Conservation (phyloP, 2,888 invertebrate genomes). For the Napeogenes sylphis region DNA sequence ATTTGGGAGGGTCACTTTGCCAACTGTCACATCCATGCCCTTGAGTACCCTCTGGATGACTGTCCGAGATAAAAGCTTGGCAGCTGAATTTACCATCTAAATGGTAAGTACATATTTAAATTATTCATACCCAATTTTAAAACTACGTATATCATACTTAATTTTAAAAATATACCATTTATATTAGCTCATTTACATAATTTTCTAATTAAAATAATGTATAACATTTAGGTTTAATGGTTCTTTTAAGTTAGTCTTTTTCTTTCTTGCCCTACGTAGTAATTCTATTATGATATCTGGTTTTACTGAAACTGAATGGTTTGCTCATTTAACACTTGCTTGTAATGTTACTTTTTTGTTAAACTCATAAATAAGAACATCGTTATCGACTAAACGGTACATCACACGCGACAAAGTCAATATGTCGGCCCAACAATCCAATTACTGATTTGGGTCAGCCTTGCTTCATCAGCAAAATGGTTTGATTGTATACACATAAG, state of each 20-base stretch:
- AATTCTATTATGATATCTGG: too few species aligned
- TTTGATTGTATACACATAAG: background rate
- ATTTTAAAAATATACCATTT: too few species aligned
- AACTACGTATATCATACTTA: too few species aligned
- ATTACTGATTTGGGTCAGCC: slow-evolving; percentile 5
- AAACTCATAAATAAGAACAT: background rate
- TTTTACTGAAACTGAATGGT: too few species aligned
- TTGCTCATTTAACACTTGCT: too few species aligned
- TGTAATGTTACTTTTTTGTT: background rate
- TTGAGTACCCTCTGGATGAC: slow-evolving; percentile 53
- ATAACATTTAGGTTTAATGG: background rate
- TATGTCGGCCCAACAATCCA: slow-evolving; percentile 5
- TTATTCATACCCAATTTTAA: background rate
- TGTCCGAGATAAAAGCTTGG: slow-evolving; percentile 49
- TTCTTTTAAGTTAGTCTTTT: background rate
- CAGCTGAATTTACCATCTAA: slow-evolving; percentile 61
- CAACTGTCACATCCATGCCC: slow-evolving; percentile 56
- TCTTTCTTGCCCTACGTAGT: too few species aligned
- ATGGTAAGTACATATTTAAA: slow-evolving; percentile 4
- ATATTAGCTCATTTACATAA: too few species aligned
- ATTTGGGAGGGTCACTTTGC: slow-evolving; percentile 57
- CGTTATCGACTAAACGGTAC: background rate
- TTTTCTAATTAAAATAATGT: too few species aligned
- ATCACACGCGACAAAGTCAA: slow-evolving; percentile 6
- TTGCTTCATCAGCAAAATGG: slow-evolving; percentile 5